Evolutionary conservation across 2,888 invertebrate genomes (phyloP), one percentile per base, ranked within the genome.

Genomic region (Orthosia incerta): DNA sequence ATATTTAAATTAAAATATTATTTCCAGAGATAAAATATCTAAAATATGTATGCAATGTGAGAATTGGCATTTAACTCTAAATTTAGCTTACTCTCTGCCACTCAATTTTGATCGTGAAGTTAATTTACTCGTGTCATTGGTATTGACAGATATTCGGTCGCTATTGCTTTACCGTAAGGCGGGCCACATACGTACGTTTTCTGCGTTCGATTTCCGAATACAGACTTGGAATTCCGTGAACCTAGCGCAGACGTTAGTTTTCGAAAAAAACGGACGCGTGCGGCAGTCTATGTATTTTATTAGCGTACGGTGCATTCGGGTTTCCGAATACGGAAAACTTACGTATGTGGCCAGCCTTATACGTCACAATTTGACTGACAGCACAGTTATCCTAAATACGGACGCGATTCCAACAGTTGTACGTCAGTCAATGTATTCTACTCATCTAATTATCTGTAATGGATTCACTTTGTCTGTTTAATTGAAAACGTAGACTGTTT

Each of bases 41-140:
- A 63, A 53, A 74, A 48, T 55, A n/a, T 51, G 23, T 57, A 13
- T 48, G 4, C 11, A n/a, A 2, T 1, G 4, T 0, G 13, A 31
- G 12, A 39, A 39, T 64, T 48, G 16, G 15, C 50, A 60, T 57
- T 20, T 51, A 71, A 59, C 39, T 55, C 39, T 31, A 51, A 56
- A 69, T 81, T 71, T 46, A 45, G 20, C 23, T 39, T 50, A 55
- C 72, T 79, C 51, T 55, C 53, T 23, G 48, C 7, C 46, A 45
- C 51, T 71, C 60, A 74, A 82, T 79, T 82, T 71, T 70, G 71
- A 74, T 74, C 31, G 31, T 50, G 45, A 46, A 71, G 60, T 63
- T 82, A 82, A 84, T 86, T 79, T 76, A 82, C 70, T 66, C 64
- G 9, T 80, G 76, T 74, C 76, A 75, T 66, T 67, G 62, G 61